phyloP scores from a whole-genome alignment of 2,888 invertebrate species.

The Drosophila setosimentum region DNA sequence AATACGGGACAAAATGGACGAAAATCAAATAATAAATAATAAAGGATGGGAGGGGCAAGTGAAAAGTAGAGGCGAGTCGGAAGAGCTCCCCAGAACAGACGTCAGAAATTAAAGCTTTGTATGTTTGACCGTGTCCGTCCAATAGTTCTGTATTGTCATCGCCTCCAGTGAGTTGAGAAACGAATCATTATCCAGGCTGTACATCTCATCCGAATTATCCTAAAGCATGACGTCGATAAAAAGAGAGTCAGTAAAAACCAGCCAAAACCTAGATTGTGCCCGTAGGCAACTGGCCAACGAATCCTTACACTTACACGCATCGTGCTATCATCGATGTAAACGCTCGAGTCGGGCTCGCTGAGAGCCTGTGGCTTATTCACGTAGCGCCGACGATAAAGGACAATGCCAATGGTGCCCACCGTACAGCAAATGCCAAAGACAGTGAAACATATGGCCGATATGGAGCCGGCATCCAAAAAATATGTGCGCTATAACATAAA shows the following conservation, averaged over 20 bases:
- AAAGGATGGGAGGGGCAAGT: background rate
- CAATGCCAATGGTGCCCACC: conserved; percentile 89
- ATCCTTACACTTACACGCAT: conserved; percentile 88
- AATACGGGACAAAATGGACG: conserved; percentile 1
- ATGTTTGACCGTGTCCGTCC: conserved; percentile 96
- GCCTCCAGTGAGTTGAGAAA: conserved; percentile 96
- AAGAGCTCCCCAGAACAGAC: conserved; percentile 17
- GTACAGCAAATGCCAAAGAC: conserved; percentile 88
- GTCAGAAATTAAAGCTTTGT: conserved; percentile 90
- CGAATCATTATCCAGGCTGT: conserved; percentile 96
- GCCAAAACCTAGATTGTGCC: background rate
- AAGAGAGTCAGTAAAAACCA: background rate
- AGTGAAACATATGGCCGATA: conserved; percentile 90
- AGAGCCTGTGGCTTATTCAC: conserved; percentile 93
- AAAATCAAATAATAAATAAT: conserved; percentile 2
- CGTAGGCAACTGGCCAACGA: conserved; percentile 79
- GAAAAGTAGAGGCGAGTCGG: background rate
- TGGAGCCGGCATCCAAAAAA: conserved; percentile 87
- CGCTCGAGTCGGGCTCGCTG: conserved; percentile 94
- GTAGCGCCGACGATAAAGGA: conserved; percentile 90
- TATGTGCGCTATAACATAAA: conserved; percentile 71
- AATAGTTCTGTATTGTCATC: conserved; percentile 97
- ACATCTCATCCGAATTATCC: conserved; percentile 98
- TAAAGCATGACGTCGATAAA: conserved; percentile 77
- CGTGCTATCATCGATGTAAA: conserved; percentile 94